These are phyloP conservation scores for Rhimphoctona megacephalus DNA, from an alignment of 2,888 invertebrate species.

Conservation along the genomic window DNA sequence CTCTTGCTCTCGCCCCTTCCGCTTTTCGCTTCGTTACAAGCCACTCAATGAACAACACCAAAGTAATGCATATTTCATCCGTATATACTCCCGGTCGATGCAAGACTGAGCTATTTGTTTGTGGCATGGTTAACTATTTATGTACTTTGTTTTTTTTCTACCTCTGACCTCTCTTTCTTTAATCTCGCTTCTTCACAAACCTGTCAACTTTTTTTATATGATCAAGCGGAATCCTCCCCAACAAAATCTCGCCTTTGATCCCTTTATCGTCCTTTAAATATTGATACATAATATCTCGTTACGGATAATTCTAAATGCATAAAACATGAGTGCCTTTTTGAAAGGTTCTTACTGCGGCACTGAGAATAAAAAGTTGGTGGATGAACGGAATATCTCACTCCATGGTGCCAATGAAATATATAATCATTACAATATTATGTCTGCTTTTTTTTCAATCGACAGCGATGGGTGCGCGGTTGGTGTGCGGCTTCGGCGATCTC, in stretches of 20 bases:
- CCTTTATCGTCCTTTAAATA: neutral
- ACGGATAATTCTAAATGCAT: neutral
- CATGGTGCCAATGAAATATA: too few species aligned
- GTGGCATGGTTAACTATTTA: neutral
- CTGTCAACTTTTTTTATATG: neutral
- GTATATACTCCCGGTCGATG: constrained; percentile 71
- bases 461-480: too few species aligned
- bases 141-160: neutral
- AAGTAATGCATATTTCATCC: constrained; percentile 79
- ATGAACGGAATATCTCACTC: neutral
- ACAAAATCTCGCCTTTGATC: constrained; percentile 2
- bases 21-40: constrained; percentile 71
- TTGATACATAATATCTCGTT: neutral
- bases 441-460: too few species aligned
- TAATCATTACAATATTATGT: too few species aligned
- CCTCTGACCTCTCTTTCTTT: constrained; percentile 16
- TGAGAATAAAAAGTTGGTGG: neutral
- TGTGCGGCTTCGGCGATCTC: too few species aligned
- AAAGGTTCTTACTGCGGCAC: neutral
- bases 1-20: neutral
- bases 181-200: neutral
- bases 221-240: neutral
- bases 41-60: constrained; percentile 77
- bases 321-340: neutral
- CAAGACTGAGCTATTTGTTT: constrained; percentile 68